A percentile compares a stretch with the other conserved stretches of the same genome.
Evolutionary conservation across 2,797 vertebrate genomes (phyloP).

Genomic region (Hozukius guyotensis): DNA sequence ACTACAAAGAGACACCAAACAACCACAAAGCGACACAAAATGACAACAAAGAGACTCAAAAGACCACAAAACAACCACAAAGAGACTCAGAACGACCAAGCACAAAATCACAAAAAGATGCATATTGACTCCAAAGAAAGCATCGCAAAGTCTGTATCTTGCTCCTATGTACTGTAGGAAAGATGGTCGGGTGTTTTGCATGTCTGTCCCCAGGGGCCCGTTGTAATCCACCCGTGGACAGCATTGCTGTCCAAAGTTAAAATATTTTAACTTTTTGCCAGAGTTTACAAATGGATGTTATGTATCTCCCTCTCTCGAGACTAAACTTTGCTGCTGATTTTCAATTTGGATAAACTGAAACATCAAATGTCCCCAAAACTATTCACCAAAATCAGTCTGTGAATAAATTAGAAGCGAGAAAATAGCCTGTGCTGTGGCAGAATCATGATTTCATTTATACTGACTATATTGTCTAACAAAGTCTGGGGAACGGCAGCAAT

Average conservation of each 20-base stretch:
- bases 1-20: too few species aligned
- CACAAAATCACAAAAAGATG: too few species aligned
- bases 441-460: not conserved
- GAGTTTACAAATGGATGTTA: too few species aligned
- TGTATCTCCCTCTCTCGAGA: not conserved
- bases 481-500: not conserved
- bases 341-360: conserved; percentile 1
- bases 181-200: too few species aligned
- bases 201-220: too few species aligned
- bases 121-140: too few species aligned
- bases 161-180: too few species aligned
- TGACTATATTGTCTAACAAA: not conserved
- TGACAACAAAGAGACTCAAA: too few species aligned
- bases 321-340: not conserved
- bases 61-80: too few species aligned
- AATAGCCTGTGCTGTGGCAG: not conserved
- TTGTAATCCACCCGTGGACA: not conserved
- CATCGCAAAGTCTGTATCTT: too few species aligned
- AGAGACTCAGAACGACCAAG: too few species aligned
- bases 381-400: not conserved
- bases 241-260: not conserved
- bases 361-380: not conserved
- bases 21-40: too few species aligned
- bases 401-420: not conserved
- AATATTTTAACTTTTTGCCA: not conserved